phyloP scores from a whole-genome alignment of 2,888 invertebrate genomes.

The Chesias legatella region DNA sequence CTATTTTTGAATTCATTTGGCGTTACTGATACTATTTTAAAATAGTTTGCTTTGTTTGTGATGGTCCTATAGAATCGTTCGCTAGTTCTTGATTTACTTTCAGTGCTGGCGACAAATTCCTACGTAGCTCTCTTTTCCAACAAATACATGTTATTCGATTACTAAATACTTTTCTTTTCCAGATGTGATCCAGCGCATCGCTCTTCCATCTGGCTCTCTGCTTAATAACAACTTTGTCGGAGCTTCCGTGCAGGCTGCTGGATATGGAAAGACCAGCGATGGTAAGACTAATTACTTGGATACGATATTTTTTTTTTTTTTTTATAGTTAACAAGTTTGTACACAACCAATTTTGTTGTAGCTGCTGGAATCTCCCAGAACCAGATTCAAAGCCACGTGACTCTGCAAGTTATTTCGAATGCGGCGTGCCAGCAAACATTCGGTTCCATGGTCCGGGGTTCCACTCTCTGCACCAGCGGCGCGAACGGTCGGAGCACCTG shows the following conservation, averaged over 20 bases:
- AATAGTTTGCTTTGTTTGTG: too few species aligned
- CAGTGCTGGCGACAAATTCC: too few species aligned
- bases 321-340: too few species aligned
- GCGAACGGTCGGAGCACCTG: slow-evolving; percentile 49
- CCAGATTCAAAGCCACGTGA: slow-evolving; percentile 60
- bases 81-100: too few species aligned
- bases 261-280: slow-evolving; percentile 53
- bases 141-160: too few species aligned
- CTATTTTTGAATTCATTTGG: too few species aligned
- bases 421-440: slow-evolving; percentile 42
- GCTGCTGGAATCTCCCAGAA: slow-evolving; percentile 37
- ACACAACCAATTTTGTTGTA: slow-evolving; percentile 29
- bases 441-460: slow-evolving; percentile 34
- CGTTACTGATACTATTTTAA: too few species aligned
- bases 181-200: slow-evolving; percentile 44
- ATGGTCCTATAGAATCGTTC: too few species aligned
- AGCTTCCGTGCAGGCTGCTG: slow-evolving; percentile 43
- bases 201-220: slow-evolving; percentile 36
- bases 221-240: slow-evolving; percentile 39
- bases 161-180: slow-evolving; percentile 15
- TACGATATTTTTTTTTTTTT: too few species aligned
- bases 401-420: slow-evolving; percentile 59
- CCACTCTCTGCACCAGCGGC: slow-evolving; percentile 54
- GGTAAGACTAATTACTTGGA: too few species aligned
- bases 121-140: too few species aligned